Conservation (phyloP, 1,140 invertebrate species). For the Oryzaephilus surinamensis region DNA sequence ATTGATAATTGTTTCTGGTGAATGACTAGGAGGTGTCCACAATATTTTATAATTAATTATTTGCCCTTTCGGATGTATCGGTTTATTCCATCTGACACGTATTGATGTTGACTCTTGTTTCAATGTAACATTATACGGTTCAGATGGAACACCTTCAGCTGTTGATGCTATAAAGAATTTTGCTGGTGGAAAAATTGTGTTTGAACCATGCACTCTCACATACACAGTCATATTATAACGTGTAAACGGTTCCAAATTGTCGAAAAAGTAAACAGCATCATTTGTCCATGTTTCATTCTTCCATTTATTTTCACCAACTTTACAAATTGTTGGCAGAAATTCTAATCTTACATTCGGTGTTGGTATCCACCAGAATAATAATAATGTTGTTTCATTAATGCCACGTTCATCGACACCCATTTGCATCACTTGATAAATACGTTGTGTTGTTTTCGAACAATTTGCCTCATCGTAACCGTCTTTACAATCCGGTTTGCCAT, state of each 20-base stretch:
- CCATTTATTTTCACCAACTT: slow-evolving; percentile 37
- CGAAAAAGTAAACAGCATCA: slow-evolving; percentile 46
- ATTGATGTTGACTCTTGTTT: slow-evolving; percentile 54
- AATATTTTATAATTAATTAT: slow-evolving; percentile 52
- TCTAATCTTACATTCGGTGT: slow-evolving; percentile 39
- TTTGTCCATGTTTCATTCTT: slow-evolving; percentile 47
- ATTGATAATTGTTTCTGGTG: slow-evolving; percentile 20
- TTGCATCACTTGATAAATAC: slow-evolving; percentile 40
- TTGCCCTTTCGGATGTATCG: slow-evolving; percentile 48
- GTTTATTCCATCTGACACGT: slow-evolving; percentile 55
- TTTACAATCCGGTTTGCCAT: slow-evolving; percentile 54
- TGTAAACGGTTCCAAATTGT: slow-evolving; percentile 54
- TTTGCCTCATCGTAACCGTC: slow-evolving; percentile 62
- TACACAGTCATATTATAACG: slow-evolving; percentile 70
- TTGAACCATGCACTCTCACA: slow-evolving; percentile 44
- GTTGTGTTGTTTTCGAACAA: slow-evolving; percentile 41
- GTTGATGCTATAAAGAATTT: slow-evolving; percentile 51
- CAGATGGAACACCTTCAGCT: slow-evolving; percentile 52
- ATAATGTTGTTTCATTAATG: slow-evolving; percentile 40
- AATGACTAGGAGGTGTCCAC: slow-evolving; percentile 34
- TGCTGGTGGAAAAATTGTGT: slow-evolving; percentile 45
- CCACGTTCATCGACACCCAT: slow-evolving; percentile 43
- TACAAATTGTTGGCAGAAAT: slow-evolving; percentile 49
- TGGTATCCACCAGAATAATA: slow-evolving; percentile 47
- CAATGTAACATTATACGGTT: slow-evolving; percentile 52